Conservation (phyloP, 2,797 vertebrate species). For the Gambusia yucatana region DNA sequence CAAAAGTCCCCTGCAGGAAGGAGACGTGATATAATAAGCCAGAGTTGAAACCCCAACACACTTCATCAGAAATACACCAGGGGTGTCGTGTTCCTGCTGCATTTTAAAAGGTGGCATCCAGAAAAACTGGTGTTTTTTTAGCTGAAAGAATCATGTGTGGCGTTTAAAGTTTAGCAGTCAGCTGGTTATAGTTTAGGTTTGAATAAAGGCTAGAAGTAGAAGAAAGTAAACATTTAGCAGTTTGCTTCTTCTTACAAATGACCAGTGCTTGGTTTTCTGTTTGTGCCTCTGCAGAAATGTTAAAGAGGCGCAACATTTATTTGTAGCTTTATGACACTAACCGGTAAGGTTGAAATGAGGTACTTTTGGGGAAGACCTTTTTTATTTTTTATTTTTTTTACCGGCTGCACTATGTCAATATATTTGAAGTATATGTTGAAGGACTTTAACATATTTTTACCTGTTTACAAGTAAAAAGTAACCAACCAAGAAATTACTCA, state of each 20-base stretch:
- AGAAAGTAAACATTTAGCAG: background rate
- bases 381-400: background rate
- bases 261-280: background rate
- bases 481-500: too few species aligned
- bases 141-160: background rate
- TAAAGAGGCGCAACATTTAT: background rate
- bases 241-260: background rate
- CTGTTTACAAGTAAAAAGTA: too few species aligned
- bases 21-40: constrained; percentile 49
- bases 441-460: too few species aligned
- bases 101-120: constrained; percentile 4
- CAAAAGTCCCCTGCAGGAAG: constrained; percentile 82
- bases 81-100: background rate
- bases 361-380: background rate
- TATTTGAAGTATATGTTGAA: too few species aligned
- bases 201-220: background rate
- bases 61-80: constrained; percentile 7
- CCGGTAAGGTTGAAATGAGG: background rate
- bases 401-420: too few species aligned
- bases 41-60: constrained; percentile 15
- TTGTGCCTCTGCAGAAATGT: background rate
- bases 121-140: background rate
- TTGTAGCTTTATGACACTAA: background rate
- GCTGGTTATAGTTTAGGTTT: background rate
- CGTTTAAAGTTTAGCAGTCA: background rate